Base-by-base conservation (phyloP, 1,140 invertebrate genomes). In the Schlechtendalia chinensis region DNA sequence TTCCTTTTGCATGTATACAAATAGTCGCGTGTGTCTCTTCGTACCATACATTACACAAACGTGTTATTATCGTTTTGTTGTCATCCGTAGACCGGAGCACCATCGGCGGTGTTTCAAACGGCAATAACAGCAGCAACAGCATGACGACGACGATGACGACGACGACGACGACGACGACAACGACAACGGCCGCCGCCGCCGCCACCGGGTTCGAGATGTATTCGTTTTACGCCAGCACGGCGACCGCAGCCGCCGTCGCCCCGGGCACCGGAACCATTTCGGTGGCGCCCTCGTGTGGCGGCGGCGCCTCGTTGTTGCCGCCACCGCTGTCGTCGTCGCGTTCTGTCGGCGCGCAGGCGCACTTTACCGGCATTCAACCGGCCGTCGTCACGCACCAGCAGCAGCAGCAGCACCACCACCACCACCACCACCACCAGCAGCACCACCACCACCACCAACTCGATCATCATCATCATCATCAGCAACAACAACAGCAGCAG, bases 131-230 rank as follows among this genome's bases (percentile, higher is more conserved):
- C 11, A 16, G 22, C 22, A 69, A 29, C 69, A n/a, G 69, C 59
- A 14, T 61, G 47, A 3, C 69, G 32, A 39, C 32, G 32, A 39
- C 32, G 32, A 39, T 8, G 3, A 39, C 32, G 8, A 39, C 32
- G 8, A 4, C 74, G 47, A 3, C 69, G 32, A 39, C 32, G 32
- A 39, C 32, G 32, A 39, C 32, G 3, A 39, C 32, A 39, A 39
- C 32, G 8, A 4, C 74, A 17, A 32, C 71, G 50, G 72, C 72
- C 50, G 32, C 32, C n/a, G 56, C 74, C 53, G 45, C 72, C 29
- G 72, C 72, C 54, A 59, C 75, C 75, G 75, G 75, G 14, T 79
- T 79, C 58, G 75, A 79, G 75, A 79, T 79, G 75, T 79, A 79
- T 47, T 79, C 75, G n/a, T 79, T 45, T 59, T 79, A 63, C 45